A percentile compares a stretch with the other conserved stretches of the same genome.
Evolutionary conservation across 64 coral and sea anemone genomes (phyloP).

Genomic region (Porites lutea): DNA sequence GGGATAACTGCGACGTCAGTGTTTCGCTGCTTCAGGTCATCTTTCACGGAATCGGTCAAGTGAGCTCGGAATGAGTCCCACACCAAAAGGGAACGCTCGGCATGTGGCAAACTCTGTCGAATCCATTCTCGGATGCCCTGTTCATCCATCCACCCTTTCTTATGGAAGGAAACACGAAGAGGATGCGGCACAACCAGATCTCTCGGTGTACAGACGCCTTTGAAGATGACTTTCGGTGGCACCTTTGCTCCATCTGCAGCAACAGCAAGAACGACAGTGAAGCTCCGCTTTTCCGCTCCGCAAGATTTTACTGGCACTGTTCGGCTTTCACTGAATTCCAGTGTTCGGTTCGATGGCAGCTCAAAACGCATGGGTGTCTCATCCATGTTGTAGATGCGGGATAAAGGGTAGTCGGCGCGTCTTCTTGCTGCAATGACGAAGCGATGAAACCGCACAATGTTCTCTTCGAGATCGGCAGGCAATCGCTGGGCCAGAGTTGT

Average conservation of each 20-base stretch:
- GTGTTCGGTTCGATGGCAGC: constrained; percentile 1
- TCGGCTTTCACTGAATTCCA: not conserved
- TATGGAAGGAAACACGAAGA: too few relatives aligned
- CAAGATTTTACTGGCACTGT: not conserved
- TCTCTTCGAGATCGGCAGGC: not conserved
- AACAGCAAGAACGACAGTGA: too few relatives aligned
- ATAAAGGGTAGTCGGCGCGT: not conserved
- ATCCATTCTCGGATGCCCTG: constrained; percentile 14
- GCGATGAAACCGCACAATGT: not conserved
- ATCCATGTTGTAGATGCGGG: constrained; percentile 12
- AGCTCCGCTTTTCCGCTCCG: not conserved
- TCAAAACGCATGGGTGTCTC: constrained; percentile 24
- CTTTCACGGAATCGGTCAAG: constrained; percentile 30
- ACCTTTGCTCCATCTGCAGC: too few relatives aligned
- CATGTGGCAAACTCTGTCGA: not conserved
- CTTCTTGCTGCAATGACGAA: not conserved
- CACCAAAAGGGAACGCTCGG: constrained; percentile 1
- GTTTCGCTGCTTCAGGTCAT: constrained; percentile 11
- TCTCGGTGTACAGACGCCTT: too few relatives aligned
- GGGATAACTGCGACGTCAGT: constrained; percentile 65
- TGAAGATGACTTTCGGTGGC: too few relatives aligned
- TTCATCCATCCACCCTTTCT: too few relatives aligned
- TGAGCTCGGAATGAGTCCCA: constrained; percentile 32
- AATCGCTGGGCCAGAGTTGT: not conserved
- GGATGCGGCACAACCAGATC: too few relatives aligned